These are phyloP conservation scores for Poecilia gillii DNA, from an alignment of 2,797 vertebrate species.

Conservation along the genomic window DNA sequence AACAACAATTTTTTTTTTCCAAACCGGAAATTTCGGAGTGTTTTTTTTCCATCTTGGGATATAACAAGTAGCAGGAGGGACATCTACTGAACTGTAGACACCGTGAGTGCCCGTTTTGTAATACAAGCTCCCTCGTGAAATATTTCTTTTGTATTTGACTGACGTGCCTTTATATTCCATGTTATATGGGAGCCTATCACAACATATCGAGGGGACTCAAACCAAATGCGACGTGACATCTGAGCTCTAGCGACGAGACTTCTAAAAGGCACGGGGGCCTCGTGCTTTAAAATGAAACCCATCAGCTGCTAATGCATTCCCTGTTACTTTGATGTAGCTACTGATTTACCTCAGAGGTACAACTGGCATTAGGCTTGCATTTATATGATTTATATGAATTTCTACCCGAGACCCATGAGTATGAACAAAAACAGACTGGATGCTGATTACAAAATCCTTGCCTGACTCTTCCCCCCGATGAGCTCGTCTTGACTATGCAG, in stretches of 20 bases:
- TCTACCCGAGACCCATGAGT: conserved; percentile 24
- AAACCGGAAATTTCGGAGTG: not conserved
- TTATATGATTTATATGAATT: conserved; percentile 5
- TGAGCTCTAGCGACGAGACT: not conserved
- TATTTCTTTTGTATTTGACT: not conserved
- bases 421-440: conserved; percentile 29
- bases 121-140: not conserved
- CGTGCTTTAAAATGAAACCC: not conserved
- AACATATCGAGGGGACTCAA: not conserved
- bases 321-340: not conserved
- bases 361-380: not conserved
- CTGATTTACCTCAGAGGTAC: not conserved
- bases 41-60: not conserved
- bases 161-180: not conserved
- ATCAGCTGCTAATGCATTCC: not conserved
- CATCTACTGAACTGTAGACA: not conserved
- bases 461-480: conserved; percentile 22
- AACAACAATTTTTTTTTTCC: not conserved
- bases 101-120: not conserved
- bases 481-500: conserved; percentile 29
- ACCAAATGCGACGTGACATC: not conserved
- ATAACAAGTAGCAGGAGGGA: not conserved
- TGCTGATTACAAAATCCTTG: conserved; percentile 24
- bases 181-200: not conserved
- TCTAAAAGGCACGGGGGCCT: not conserved